Conservation (phyloP, 2,113 vertebrate genomes). For the Prietella phreatophila region DNA sequence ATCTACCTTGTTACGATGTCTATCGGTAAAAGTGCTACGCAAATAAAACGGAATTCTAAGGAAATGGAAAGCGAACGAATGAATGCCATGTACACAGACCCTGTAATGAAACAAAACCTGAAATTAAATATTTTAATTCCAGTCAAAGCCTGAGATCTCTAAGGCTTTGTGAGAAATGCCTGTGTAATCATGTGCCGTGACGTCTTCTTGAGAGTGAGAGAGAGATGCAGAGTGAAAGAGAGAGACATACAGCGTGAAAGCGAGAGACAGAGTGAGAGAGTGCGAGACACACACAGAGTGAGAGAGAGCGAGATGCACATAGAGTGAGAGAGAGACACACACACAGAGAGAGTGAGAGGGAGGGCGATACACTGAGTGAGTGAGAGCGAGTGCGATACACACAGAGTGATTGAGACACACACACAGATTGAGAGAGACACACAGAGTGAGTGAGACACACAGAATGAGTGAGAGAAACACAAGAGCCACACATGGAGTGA, state of each 20-base stretch:
- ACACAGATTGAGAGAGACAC: no score
- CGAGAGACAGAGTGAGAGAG: no score
- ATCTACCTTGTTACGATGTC: background rate
- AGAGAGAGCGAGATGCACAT: no score
- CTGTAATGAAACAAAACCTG: background rate
- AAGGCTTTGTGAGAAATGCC: background rate
- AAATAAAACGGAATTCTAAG: background rate
- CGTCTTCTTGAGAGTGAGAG: background rate
- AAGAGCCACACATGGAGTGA: no score
- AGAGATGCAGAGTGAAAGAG: background rate
- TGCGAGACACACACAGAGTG: no score
- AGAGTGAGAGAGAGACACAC: no score
- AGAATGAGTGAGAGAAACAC: no score
- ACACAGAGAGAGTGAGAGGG: no score
- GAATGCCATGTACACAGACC: background rate
- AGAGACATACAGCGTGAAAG: background rate
- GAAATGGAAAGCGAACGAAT: background rate
- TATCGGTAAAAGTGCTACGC: background rate
- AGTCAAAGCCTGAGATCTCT: background rate
- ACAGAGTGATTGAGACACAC: no score
- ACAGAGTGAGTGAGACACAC: no score
- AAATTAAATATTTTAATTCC: background rate
- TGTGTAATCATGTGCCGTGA: background rate
- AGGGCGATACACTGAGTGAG: no score
- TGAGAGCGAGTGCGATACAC: no score